Percentiles rank a stretch among this genome's conserved stretches.
phyloP scores from a whole-genome alignment of 2,888 invertebrate genomes.

The Limnephilus marmoratus region DNA sequence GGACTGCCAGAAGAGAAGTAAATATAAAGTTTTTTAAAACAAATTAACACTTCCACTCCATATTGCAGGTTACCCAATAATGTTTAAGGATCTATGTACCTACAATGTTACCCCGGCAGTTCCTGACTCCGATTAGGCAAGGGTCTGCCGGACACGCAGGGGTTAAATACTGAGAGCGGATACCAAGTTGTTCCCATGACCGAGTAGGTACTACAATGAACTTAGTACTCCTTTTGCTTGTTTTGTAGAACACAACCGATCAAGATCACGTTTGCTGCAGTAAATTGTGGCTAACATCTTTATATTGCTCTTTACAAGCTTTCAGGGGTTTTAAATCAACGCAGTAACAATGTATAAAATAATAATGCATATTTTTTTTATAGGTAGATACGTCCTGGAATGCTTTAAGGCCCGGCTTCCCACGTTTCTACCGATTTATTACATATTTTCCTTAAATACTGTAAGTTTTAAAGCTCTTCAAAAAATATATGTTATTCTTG shows the following conservation, averaged over 20 bases:
- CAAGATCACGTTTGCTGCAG: constrained; percentile 34
- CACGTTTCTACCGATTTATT: too few relatives aligned
- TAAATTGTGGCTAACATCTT: constrained; percentile 9
- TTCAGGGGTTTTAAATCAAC: not conserved
- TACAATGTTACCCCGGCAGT: not conserved
- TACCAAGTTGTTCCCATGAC: constrained; percentile 22
- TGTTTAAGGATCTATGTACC: not conserved
- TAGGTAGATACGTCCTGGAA: too few relatives aligned
- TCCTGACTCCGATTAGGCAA: not conserved
- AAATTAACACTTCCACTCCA: not conserved
- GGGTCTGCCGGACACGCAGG: not conserved
- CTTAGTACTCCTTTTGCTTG: not conserved
- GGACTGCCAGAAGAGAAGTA: too few relatives aligned
- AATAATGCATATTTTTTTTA: too few relatives aligned
- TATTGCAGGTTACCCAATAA: not conserved
- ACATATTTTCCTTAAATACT: too few relatives aligned
- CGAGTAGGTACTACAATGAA: constrained; percentile 19
- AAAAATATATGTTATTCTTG: too few relatives aligned
- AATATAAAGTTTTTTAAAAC: too few relatives aligned
- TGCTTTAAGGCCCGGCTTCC: too few relatives aligned
- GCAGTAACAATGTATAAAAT: too few relatives aligned
- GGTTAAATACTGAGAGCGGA: not conserved
- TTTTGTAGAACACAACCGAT: constrained; percentile 35
- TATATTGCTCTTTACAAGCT: not conserved
- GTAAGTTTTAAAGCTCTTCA: too few relatives aligned